Conservation (phyloP, 2,113 vertebrate species). For the Boleophthalmus pectinirostris region DNA sequence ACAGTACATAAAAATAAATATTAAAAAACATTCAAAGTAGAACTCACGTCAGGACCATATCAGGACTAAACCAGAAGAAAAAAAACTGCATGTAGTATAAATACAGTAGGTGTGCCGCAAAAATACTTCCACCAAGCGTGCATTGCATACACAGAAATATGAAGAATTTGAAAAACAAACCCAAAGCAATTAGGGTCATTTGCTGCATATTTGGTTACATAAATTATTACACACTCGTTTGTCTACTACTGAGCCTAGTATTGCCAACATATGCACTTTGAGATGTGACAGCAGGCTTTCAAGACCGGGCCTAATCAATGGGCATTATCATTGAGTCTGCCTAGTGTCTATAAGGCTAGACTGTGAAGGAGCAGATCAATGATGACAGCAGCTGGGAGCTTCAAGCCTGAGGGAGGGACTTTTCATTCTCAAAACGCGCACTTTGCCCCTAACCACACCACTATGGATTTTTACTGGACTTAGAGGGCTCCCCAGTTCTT, state of each 20-base stretch:
- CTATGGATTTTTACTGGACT: slow-evolving; percentile 29
- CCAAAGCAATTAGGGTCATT: too few species aligned
- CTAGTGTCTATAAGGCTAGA: slow-evolving; percentile 10
- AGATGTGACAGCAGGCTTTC: background rate
- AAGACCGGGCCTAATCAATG: slow-evolving; percentile 7
- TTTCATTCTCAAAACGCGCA: slow-evolving; percentile 35
- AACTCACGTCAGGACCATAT: background rate
- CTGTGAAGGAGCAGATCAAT: slow-evolving; percentile 35
- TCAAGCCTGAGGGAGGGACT: slow-evolving; percentile 17
- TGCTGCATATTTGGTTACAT: background rate
- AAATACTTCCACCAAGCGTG: too few species aligned
- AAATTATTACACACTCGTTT: background rate
- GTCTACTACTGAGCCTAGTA: background rate
- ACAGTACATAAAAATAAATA: too few species aligned
- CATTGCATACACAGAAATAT: too few species aligned
- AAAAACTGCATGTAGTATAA: too few species aligned
- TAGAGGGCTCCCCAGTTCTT: slow-evolving; percentile 11
- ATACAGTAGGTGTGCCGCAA: too few species aligned
- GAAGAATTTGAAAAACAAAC: too few species aligned
- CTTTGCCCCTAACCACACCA: slow-evolving; percentile 2
- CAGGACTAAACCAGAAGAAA: too few species aligned
- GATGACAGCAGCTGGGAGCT: slow-evolving; percentile 10
- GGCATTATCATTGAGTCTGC: slow-evolving; percentile 15
- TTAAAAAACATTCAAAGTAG: too few species aligned
- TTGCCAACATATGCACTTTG: background rate